Conservation (phyloP, 2,888 invertebrate genomes). For the Ramazzottius varieornatus region DNA sequence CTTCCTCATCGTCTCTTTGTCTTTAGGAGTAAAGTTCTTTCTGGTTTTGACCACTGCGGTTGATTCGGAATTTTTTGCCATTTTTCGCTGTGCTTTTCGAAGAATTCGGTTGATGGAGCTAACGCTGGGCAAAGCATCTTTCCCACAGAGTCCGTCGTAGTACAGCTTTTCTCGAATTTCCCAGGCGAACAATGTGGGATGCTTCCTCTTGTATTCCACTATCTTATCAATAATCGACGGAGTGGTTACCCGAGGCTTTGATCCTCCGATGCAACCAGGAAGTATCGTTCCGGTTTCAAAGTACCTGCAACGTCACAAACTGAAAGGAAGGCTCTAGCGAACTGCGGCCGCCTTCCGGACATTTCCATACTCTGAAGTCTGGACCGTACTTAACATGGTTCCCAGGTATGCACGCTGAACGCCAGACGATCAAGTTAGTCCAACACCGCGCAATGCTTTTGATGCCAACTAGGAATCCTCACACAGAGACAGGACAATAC, state of each 20-base stretch:
- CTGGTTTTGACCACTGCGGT: too few species aligned
- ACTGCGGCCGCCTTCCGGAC: background rate
- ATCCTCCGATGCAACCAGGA: constrained; percentile 9
- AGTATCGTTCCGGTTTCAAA: background rate
- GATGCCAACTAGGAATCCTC: background rate
- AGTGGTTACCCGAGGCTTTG: constrained; percentile 15
- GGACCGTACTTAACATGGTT: too few species aligned
- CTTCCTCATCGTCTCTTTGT: too few species aligned
- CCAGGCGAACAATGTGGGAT: constrained; percentile 15
- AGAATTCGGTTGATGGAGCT: constrained; percentile 16
- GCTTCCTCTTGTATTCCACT: constrained; percentile 13
- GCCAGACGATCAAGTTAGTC: too few species aligned
- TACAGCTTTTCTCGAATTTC: constrained; percentile 14
- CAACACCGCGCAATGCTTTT: too few species aligned
- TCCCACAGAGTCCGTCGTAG: constrained; percentile 12
- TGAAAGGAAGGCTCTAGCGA: background rate
- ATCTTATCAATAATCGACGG: constrained; percentile 14
- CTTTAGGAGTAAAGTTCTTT: too few species aligned
- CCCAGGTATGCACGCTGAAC: too few species aligned
- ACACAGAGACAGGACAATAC: background rate
- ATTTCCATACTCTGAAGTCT: too few species aligned
- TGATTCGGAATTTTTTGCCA: background rate
- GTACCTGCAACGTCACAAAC: background rate
- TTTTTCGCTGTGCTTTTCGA: constrained; percentile 8
- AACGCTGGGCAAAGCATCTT: constrained; percentile 14